Conservation (phyloP, 2,113 vertebrate species). For the Naja naja region DNA sequence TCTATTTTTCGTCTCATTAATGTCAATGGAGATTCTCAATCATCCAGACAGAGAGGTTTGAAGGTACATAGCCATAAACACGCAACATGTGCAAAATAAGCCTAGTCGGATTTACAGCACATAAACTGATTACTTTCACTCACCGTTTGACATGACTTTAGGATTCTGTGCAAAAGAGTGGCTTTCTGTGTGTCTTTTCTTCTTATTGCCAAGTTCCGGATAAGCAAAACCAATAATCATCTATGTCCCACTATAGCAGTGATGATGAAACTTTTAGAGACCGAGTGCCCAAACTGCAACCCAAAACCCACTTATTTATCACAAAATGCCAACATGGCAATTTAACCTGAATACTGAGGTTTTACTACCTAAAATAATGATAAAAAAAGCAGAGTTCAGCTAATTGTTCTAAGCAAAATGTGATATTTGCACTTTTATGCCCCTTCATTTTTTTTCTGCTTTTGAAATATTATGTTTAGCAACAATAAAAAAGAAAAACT, state of each 20-base stretch:
- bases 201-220: not conserved
- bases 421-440: too few relatives aligned
- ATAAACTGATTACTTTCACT: not conserved
- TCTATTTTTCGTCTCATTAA: not conserved
- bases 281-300: too few relatives aligned
- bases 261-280: too few relatives aligned
- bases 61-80: not conserved
- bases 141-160: constrained; percentile 2
- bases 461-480: too few relatives aligned
- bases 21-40: not conserved
- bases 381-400: too few relatives aligned
- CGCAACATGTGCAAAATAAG: not conserved
- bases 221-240: not conserved
- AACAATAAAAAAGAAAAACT: too few relatives aligned
- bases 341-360: too few relatives aligned
- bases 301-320: too few relatives aligned
- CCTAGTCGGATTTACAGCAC: not conserved
- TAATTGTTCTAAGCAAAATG: too few relatives aligned
- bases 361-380: too few relatives aligned
- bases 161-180: not conserved
- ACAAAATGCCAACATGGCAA: too few relatives aligned
- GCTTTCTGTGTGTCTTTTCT: not conserved
- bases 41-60: not conserved
- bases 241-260: not conserved
- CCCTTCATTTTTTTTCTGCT: too few relatives aligned